These are phyloP conservation scores for Teleopsis dalmanni DNA, from an alignment of 1,140 invertebrate genomes.

Conservation along the genomic window DNA sequence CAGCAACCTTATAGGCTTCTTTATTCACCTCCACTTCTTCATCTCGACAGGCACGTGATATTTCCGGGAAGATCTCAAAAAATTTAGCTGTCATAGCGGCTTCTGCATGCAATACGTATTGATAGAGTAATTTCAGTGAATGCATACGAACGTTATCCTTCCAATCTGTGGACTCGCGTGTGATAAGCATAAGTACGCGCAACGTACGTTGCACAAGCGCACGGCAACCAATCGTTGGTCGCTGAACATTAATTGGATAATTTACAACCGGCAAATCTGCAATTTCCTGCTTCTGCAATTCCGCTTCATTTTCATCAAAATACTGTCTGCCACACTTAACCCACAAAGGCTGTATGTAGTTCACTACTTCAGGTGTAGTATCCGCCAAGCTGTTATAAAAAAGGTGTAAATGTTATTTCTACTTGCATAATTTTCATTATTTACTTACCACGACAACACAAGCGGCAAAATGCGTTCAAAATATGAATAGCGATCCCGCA, in stretches of 20 bases:
- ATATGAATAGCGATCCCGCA: constrained; percentile 70
- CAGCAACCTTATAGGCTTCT: constrained; percentile 31
- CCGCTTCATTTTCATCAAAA: constrained; percentile 67
- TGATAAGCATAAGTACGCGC: constrained; percentile 56
- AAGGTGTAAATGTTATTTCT: background rate
- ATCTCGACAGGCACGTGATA: constrained; percentile 46
- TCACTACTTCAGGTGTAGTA: constrained; percentile 56
- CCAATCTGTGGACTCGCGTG: constrained; percentile 66
- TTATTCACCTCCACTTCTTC: constrained; percentile 17
- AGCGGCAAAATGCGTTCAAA: constrained; percentile 68
- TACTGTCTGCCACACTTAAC: constrained; percentile 59
- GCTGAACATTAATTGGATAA: constrained; percentile 57
- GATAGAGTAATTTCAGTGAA: constrained; percentile 62
- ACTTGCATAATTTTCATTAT: background rate
- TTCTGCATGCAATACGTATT: constrained; percentile 62
- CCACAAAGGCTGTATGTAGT: constrained; percentile 57
- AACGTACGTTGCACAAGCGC: constrained; percentile 61
- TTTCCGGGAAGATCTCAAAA: constrained; percentile 43
- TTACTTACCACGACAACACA: constrained; percentile 57
- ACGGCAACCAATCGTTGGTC: constrained; percentile 70
- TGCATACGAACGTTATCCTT: constrained; percentile 60
- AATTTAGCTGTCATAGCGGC: constrained; percentile 57
- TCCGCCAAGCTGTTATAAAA: constrained; percentile 54
- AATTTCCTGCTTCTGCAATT: constrained; percentile 66
- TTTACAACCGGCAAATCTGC: constrained; percentile 49